Evolutionary conservation across 2,797 vertebrate genomes (phyloP), one percentile per base, ranked within the genome.

Genomic region (Lophius americanus): DNA sequence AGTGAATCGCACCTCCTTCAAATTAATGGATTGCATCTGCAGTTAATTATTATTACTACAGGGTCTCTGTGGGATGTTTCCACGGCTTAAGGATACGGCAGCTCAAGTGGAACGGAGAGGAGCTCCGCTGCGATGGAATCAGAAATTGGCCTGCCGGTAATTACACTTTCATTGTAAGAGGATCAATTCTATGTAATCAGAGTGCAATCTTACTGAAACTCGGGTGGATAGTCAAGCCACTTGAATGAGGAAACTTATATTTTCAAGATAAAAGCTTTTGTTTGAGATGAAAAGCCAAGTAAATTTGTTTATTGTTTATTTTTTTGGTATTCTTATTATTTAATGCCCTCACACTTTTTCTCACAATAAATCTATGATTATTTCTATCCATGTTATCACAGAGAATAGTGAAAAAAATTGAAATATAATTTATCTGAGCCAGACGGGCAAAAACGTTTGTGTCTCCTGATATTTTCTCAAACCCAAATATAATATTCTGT

Each of bases 31-130:
- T 90, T 86, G 88, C 83, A 87, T 88, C 84, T 87, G 87, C 81
- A 86, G 85, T 90, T 92, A 91, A 93, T 93, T 87, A 90, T 91
- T 89, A 91, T 92, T 92, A 91, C 85, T 75, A 67, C 35, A 53
- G 85, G 76, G 82, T 87, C 86, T 91, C 83, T 84, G 63, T 76
- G 77, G 84, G 85, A 85, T 75, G 79, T 85, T 87, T 91, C 76
- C 84, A 79, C 78, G 71, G 86, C 85, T 87, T 81, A 83, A 85
- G 90, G 84, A 91, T 77, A 69, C 66, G 73, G 75, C 81, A 48
- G 42, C 41, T 41, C 61, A 76, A 77, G 80, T 73, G 84, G 85
- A 85, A 86, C 83, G 6, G 44, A 75, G 76, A 78, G 60, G 60
- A 65, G 81, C 76, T 73, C 59, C 38, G 69, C 72, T 6, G 75